Evolutionary conservation across 1,140 invertebrate genomes (phyloP).

Genomic region (Zeugodacus cucurbitae): DNA sequence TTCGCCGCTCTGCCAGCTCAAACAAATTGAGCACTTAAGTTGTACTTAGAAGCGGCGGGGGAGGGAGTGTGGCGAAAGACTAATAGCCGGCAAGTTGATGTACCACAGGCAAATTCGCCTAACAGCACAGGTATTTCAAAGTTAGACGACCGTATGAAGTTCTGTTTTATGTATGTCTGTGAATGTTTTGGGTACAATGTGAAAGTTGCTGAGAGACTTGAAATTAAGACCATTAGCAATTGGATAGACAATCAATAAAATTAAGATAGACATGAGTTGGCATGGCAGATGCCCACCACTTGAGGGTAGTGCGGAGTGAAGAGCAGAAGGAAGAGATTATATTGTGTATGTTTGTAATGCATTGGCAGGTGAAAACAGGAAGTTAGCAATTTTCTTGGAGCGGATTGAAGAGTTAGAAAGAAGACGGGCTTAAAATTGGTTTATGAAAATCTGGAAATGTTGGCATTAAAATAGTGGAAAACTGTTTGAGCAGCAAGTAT

Average conservation of each 20-base stretch:
- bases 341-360: neutral
- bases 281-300: neutral
- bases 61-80: neutral
- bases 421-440: no score
- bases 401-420: no score
- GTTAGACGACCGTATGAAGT: neutral
- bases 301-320: neutral
- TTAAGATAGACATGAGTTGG: conserved; percentile 1
- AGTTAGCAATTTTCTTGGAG: neutral
- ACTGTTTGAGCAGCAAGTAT: no score
- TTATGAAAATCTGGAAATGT: no score
- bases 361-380: conserved; percentile 4
- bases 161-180: neutral
- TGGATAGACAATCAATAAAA: conserved; percentile 34
- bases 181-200: neutral
- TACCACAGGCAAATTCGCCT: conserved; percentile 18
- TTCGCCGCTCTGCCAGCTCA: neutral
- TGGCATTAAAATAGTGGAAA: no score
- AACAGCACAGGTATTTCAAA: neutral
- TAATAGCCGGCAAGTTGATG: neutral
- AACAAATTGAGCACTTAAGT: conserved; percentile 30
- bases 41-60: neutral
- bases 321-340: neutral
- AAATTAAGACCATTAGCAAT: conserved; percentile 30
- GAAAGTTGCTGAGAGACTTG: neutral